Conservation (phyloP, 2,888 invertebrate species). For the Scaptomyza parva region DNA sequence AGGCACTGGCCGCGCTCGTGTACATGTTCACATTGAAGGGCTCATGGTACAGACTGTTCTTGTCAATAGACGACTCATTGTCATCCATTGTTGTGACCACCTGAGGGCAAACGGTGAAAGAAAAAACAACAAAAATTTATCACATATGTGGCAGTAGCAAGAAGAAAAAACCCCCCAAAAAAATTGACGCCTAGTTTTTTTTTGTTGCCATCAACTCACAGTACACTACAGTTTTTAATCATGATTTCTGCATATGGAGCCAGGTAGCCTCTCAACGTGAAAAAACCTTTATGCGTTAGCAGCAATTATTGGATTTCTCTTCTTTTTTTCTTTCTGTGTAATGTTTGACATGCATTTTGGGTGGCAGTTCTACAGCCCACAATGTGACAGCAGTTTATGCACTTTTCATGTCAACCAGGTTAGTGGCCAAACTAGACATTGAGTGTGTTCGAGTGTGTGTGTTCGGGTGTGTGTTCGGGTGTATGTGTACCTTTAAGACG, state of each 20-base stretch:
- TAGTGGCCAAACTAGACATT: conserved; percentile 27
- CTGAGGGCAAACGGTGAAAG: conserved; percentile 70
- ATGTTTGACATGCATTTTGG: conserved; percentile 71
- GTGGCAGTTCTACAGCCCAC: conserved; percentile 45
- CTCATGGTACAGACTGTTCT: conserved; percentile 85
- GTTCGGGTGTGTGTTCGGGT: not conserved
- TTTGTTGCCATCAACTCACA: conserved; percentile 27
- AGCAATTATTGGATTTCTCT: conserved; percentile 38
- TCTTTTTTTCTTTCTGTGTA: conserved; percentile 10
- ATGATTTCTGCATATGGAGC: conserved; percentile 74
- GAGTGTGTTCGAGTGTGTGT: not conserved
- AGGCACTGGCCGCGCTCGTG: conserved; percentile 85
- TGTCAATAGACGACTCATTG: conserved; percentile 85
- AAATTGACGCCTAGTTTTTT: conserved; percentile 41
- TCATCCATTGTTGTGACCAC: conserved; percentile 84
- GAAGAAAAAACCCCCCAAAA: conserved; percentile 1
- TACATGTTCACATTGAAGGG: conserved; percentile 86
- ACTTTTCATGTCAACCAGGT: conserved; percentile 51
- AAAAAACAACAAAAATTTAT: conserved; percentile 13
- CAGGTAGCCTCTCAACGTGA: not conserved
- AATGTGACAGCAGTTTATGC: conserved; percentile 42
- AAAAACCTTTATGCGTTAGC: conserved; percentile 35
- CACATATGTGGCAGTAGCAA: conserved; percentile 20
- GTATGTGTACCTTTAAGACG: conserved; percentile 83
- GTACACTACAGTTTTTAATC: conserved; percentile 73